Percentiles rank a stretch among this genome's conserved stretches.
These are phyloP conservation scores for Teleiodes luculella DNA, from an alignment of 2,888 invertebrate species.

Conservation along the genomic window DNA sequence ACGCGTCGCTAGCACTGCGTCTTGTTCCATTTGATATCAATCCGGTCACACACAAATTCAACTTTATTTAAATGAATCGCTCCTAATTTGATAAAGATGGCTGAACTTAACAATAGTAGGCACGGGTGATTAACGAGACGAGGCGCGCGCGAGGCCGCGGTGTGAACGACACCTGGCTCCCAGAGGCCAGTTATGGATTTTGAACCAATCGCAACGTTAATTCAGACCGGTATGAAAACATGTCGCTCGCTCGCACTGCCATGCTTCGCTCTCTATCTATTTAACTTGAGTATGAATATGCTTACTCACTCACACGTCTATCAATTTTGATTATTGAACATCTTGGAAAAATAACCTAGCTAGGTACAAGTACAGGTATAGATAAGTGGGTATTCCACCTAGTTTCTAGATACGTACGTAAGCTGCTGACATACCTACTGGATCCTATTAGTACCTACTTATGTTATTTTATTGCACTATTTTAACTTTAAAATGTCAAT, in stretches of 20 bases:
- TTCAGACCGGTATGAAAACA: conserved; percentile 77
- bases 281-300: conserved; percentile 30
- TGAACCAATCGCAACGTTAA: conserved; percentile 78
- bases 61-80: conserved; percentile 66
- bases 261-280: conserved; percentile 50
- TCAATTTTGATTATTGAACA: neutral
- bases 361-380: neutral
- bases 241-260: conserved; percentile 54
- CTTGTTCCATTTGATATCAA: conserved; percentile 59
- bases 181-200: conserved; percentile 78
- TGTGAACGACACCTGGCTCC: conserved; percentile 80
- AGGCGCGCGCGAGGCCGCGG: conserved; percentile 78
- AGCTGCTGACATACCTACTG: too few species aligned
- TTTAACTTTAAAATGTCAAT: too few species aligned
- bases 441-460: too few species aligned
- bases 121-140: conserved; percentile 78
- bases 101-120: conserved; percentile 76
- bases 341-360: neutral
- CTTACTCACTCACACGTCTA: conserved; percentile 11
- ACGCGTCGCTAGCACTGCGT: conserved; percentile 53
- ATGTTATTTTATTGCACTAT: too few species aligned
- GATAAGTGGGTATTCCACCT: too few species aligned
- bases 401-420: too few species aligned
- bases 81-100: conserved; percentile 77
- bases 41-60: conserved; percentile 42